Evolutionary conservation across 2,797 vertebrate genomes (phyloP).

Genomic region (Acrossocheilus wenchowensis): DNA sequence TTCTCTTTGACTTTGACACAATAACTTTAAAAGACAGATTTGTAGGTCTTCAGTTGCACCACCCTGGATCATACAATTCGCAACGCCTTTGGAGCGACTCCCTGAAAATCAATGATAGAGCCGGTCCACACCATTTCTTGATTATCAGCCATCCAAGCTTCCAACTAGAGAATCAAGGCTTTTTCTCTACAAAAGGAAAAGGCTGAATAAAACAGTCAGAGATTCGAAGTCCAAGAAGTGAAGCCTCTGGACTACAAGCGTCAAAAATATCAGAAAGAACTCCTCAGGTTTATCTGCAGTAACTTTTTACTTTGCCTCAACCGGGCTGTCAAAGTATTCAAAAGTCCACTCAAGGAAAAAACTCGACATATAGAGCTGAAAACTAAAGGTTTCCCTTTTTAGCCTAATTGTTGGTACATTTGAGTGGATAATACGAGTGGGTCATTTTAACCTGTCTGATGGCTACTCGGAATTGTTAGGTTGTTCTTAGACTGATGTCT

Average conservation of each 20-base stretch:
- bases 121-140: slow-evolving; percentile 72
- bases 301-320: slow-evolving; percentile 29
- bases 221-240: slow-evolving; percentile 33
- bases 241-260: slow-evolving; percentile 24
- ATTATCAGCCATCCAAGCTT: slow-evolving; percentile 26
- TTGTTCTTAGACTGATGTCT: slow-evolving; percentile 26
- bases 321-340: neutral
- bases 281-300: neutral
- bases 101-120: slow-evolving; percentile 76
- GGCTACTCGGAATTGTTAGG: slow-evolving; percentile 32
- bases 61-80: slow-evolving; percentile 69
- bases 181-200: neutral
- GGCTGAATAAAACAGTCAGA: neutral
- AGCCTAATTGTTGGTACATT: slow-evolving; percentile 39
- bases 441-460: slow-evolving; percentile 42
- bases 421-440: slow-evolving; percentile 34
- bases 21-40: slow-evolving; percentile 68
- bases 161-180: slow-evolving; percentile 12
- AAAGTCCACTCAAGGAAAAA: slow-evolving; percentile 6
- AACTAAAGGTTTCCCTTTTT: slow-evolving; percentile 31
- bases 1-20: slow-evolving; percentile 52
- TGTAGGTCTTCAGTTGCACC: slow-evolving; percentile 60
- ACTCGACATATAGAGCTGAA: neutral
- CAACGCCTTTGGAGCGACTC: slow-evolving; percentile 67
- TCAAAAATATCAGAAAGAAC: slow-evolving; percentile 38